phyloP scores from a whole-genome alignment of 2,888 invertebrate species.

The Drosophila greeni region DNA sequence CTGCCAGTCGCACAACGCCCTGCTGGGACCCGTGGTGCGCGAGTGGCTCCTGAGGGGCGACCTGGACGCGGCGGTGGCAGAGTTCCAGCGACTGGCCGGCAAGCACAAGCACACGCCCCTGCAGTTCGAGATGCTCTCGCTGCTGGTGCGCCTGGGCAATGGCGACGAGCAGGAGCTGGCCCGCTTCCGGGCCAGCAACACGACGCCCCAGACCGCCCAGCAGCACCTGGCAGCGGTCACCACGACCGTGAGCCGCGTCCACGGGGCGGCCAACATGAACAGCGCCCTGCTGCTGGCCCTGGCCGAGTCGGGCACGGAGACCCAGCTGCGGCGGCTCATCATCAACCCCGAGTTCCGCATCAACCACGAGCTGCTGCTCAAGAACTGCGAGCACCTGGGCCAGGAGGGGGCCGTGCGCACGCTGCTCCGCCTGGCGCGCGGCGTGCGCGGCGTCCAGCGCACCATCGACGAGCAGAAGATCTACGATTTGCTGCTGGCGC shows the following conservation, averaged over 20 bases:
- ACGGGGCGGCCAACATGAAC: constrained; percentile 78
- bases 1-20: constrained; percentile 81
- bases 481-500: constrained; percentile 74
- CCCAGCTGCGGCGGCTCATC: constrained; percentile 79
- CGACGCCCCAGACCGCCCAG: constrained; percentile 69
- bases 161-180: constrained; percentile 47
- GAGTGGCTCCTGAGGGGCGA: constrained; percentile 81
- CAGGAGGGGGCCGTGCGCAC: constrained; percentile 72
- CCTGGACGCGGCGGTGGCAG: constrained; percentile 80
- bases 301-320: constrained; percentile 79
- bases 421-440: constrained; percentile 74
- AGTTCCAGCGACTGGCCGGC: constrained; percentile 80
- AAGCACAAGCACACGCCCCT: constrained; percentile 83
- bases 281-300: constrained; percentile 79
- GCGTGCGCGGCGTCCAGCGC: constrained; percentile 73
- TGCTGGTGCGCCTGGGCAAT: constrained; percentile 76
- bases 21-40: constrained; percentile 83
- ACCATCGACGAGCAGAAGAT: constrained; percentile 75
- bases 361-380: constrained; percentile 80
- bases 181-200: constrained; percentile 54
- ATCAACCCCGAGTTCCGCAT: constrained; percentile 81
- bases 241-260: constrained; percentile 75
- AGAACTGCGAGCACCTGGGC: constrained; percentile 80
- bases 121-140: constrained; percentile 82
- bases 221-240: constrained; percentile 77